Evolutionary conservation across 2,888 invertebrate species (phyloP).

Genomic region (Megamerina dolium): DNA sequence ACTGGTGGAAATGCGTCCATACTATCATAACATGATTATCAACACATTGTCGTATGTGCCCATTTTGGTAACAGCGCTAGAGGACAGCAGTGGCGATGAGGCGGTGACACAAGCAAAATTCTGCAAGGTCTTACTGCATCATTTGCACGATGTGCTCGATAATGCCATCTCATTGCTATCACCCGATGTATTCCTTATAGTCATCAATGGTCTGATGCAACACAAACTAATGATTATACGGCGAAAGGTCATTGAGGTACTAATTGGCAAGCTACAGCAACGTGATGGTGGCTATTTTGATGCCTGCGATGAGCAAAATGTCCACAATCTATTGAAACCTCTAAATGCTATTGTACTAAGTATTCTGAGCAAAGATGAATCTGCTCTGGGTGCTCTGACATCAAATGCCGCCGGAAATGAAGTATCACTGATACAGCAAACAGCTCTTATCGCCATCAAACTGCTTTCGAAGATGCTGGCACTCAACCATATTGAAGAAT

Average conservation of each 20-base stretch:
- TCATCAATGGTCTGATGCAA: slow-evolving; percentile 66
- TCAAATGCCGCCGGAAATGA: slow-evolving; percentile 47
- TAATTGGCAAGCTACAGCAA: slow-evolving; percentile 73
- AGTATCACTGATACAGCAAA: slow-evolving; percentile 69
- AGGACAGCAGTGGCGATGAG: slow-evolving; percentile 50
- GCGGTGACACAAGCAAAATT: slow-evolving; percentile 61
- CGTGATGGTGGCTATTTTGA: slow-evolving; percentile 56
- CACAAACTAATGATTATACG: slow-evolving; percentile 67
- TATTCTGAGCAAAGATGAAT: slow-evolving; percentile 49
- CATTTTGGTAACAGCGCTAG: slow-evolving; percentile 57
- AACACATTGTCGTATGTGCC: slow-evolving; percentile 64
- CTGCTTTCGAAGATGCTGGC: slow-evolving; percentile 71
- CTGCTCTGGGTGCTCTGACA: slow-evolving; percentile 39
- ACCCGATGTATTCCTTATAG: slow-evolving; percentile 70
- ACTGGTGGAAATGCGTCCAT: slow-evolving; percentile 53
- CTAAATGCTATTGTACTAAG: slow-evolving; percentile 57
- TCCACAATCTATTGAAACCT: slow-evolving; percentile 58
- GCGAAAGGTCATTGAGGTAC: slow-evolving; percentile 75
- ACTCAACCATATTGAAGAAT: slow-evolving; percentile 60
- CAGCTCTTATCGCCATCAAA: slow-evolving; percentile 75
- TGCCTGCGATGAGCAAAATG: slow-evolving; percentile 51
- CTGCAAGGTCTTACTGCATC: slow-evolving; percentile 75
- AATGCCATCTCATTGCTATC: slow-evolving; percentile 75
- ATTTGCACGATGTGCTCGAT: slow-evolving; percentile 73
- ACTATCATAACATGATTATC: slow-evolving; percentile 66